A percentile compares a stretch with the other conserved stretches of the same genome.
phyloP scores from a whole-genome alignment of 1,140 invertebrate genomes.

The Drosophila takahashii region DNA sequence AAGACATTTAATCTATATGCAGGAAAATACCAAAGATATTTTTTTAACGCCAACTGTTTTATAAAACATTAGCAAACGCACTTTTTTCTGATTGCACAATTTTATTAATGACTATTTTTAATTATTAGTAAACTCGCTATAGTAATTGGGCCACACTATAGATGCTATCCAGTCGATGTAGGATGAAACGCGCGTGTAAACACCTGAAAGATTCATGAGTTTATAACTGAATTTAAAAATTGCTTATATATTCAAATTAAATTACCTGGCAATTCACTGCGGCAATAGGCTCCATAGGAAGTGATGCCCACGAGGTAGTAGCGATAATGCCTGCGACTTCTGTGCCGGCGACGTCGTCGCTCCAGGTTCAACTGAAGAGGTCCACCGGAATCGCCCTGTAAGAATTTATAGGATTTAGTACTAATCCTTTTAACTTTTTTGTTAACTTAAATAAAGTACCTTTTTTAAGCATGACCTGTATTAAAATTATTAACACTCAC shows the following conservation, averaged over 20 bases:
- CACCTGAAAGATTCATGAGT: constrained; percentile 45
- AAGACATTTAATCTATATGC: not conserved
- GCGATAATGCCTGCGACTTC: constrained; percentile 31
- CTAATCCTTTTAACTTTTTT: no score
- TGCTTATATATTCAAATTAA: not conserved
- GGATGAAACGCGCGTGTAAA: constrained; percentile 85
- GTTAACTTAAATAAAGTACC: no score
- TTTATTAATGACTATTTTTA: constrained; percentile 16
- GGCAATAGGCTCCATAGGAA: constrained; percentile 78
- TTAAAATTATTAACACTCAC: no score
- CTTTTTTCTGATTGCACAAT: not conserved
- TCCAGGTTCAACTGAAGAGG: constrained; percentile 65
- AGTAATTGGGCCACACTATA: constrained; percentile 77
- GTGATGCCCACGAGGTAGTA: constrained; percentile 78
- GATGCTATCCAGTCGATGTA: constrained; percentile 85
- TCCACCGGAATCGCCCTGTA: constrained; percentile 62
- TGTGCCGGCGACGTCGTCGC: constrained; percentile 59
- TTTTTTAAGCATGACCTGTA: no score
- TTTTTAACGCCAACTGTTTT: no score
- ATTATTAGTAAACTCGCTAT: constrained; percentile 37
- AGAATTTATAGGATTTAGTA: not conserved
- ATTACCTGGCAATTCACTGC: constrained; percentile 63
- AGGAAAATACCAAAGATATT: not conserved
- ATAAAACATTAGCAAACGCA: not conserved
- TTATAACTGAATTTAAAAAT: not conserved